Evolutionary conservation across 2,113 vertebrate species (phyloP).

Genomic region (Hystrix brachyura): DNA sequence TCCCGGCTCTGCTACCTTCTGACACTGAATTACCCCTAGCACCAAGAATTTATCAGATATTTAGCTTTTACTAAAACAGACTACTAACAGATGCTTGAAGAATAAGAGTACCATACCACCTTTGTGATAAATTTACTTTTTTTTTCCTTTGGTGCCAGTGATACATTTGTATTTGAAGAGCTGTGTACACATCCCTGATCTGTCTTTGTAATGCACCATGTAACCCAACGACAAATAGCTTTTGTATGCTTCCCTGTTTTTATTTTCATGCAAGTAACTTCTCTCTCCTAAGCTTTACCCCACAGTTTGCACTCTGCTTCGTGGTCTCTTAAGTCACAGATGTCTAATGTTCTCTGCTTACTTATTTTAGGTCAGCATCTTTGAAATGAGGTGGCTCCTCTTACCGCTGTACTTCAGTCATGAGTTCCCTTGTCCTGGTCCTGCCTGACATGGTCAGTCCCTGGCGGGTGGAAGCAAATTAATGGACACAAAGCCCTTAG

Average conservation of each 20-base stretch:
- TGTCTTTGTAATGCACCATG: slow-evolving; percentile 6
- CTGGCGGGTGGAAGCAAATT: neutral
- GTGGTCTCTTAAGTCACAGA: neutral
- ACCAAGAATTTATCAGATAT: slow-evolving; percentile 27
- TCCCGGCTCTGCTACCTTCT: neutral
- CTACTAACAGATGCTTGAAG: slow-evolving; percentile 42
- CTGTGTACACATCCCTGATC: neutral
- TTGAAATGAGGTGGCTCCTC: neutral
- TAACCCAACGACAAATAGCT: neutral
- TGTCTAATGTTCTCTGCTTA: neutral
- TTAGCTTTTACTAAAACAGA: slow-evolving; percentile 60
- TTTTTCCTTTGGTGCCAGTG: no score
- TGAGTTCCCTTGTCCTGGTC: neutral
- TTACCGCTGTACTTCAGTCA: neutral
- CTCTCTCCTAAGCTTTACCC: neutral
- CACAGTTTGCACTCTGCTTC: neutral
- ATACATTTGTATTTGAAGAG: slow-evolving; percentile 42
- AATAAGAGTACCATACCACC: slow-evolving; percentile 39
- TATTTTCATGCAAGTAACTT: neutral
- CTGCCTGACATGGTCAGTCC: neutral
- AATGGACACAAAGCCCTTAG: neutral
- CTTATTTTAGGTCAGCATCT: neutral
- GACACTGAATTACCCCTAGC: neutral
- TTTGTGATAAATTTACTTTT: slow-evolving; percentile 9
- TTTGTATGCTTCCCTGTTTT: neutral